phyloP scores from a whole-genome alignment of 1,140 invertebrate genomes.

The Bicyclus anynana region DNA sequence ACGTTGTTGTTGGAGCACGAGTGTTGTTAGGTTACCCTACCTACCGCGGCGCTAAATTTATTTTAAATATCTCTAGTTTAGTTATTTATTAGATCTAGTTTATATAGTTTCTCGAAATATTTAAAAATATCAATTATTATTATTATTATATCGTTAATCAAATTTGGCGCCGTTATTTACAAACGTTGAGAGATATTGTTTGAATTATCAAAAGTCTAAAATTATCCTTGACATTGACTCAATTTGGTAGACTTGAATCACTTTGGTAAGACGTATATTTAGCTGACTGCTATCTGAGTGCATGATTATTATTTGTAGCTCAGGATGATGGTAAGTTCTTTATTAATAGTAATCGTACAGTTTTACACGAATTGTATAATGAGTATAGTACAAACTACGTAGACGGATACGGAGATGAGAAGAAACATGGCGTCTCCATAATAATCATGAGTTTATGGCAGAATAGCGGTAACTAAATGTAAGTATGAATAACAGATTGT shows the following conservation, averaged over 20 bases:
- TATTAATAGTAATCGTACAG: conserved; percentile 13
- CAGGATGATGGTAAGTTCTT: conserved; percentile 15
- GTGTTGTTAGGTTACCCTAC: conserved; percentile 64
- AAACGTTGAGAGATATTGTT: not conserved
- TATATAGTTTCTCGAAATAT: conserved; percentile 28
- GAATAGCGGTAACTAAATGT: conserved; percentile 28
- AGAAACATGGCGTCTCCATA: conserved; percentile 21
- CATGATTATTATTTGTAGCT: conserved; percentile 20
- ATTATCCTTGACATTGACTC: conserved; percentile 3
- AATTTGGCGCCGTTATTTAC: conserved; percentile 50
- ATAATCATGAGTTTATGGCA: conserved; percentile 15
- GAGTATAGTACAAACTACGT: conserved; percentile 34
- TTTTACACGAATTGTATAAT: conserved; percentile 16
- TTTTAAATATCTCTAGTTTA: conserved; percentile 29
- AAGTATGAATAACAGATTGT: conserved; percentile 24
- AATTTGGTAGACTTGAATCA: conserved; percentile 10
- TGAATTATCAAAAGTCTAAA: conserved; percentile 3
- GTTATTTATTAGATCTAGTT: conserved; percentile 40
- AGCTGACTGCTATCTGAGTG: conserved; percentile 12
- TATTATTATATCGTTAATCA: conserved; percentile 28
- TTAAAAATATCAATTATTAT: conserved; percentile 9
- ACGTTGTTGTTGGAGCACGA: conserved; percentile 67
- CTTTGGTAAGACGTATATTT: not conserved
- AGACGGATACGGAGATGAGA: conserved; percentile 23
- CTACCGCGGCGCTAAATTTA: conserved; percentile 56